These are phyloP conservation scores for Bombus haemorrhoidalis DNA, from an alignment of 1,140 invertebrate genomes.

Conservation along the genomic window DNA sequence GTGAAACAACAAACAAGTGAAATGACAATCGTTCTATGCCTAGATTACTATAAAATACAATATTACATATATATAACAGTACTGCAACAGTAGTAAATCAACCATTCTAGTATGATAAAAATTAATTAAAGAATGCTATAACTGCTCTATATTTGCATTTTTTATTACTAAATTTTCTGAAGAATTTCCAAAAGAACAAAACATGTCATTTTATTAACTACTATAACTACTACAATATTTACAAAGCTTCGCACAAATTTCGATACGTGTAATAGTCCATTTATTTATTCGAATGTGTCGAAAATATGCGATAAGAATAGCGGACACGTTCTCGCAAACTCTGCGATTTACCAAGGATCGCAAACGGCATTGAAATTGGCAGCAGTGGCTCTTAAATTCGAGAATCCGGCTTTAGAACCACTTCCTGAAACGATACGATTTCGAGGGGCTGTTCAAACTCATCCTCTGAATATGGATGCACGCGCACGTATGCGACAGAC, in stretches of 20 bases:
- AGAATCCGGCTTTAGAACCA: slow-evolving; percentile 11
- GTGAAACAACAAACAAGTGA: not conserved
- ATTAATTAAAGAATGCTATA: too few species aligned
- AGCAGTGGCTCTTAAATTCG: not conserved
- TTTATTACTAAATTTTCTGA: too few species aligned
- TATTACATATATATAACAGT: not conserved
- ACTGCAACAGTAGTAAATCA: not conserved
- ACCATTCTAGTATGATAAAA: too few species aligned
- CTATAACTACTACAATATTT: too few species aligned
- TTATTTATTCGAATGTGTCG: not conserved
- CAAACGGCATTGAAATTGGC: slow-evolving; percentile 17
- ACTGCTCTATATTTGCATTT: too few species aligned
- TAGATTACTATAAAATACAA: not conserved
- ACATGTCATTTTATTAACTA: too few species aligned
- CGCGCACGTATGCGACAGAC: too few species aligned
- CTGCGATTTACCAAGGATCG: not conserved
- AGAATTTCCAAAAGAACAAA: too few species aligned
- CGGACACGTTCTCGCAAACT: not conserved
- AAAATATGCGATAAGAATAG: not conserved
- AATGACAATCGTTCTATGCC: not conserved
- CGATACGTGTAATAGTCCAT: not conserved
- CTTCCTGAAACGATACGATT: slow-evolving; percentile 18
- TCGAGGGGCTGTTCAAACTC: not conserved
- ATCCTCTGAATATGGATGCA: not conserved
- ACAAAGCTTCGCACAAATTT: not conserved